Conservation (phyloP, 1,140 invertebrate genomes). For the Lanistes nyassanus region DNA sequence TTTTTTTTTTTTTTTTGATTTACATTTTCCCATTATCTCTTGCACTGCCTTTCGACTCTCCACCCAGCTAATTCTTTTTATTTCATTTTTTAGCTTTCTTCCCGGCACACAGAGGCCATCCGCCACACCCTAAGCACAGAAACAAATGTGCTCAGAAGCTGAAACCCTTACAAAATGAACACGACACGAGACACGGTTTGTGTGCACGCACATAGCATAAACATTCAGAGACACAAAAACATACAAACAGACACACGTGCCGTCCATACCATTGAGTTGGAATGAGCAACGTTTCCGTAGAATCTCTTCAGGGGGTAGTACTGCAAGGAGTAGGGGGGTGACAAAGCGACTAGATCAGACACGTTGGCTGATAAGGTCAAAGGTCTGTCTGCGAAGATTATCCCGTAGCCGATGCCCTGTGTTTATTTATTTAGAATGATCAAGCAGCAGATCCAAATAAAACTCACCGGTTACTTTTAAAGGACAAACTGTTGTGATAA, state of each 20-base stretch:
- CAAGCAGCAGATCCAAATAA: background rate
- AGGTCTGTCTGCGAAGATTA: slow-evolving; percentile 8
- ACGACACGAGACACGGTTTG: no score
- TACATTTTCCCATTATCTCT: no score
- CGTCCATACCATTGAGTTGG: slow-evolving; percentile 32
- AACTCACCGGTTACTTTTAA: background rate
- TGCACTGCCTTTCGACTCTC: no score
- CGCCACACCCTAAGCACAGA: background rate
- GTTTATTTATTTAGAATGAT: background rate
- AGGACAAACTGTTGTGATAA: background rate
- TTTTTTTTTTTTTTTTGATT: no score
- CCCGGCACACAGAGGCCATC: background rate
- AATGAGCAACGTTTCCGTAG: slow-evolving; percentile 46
- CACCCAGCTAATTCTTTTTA: no score
- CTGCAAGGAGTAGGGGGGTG: slow-evolving; percentile 20
- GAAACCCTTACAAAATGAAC: background rate
- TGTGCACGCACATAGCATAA: no score
- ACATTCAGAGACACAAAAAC: slow-evolving; percentile 19
- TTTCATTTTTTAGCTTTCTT: no score
- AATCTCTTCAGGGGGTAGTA: slow-evolving; percentile 36
- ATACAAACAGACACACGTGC: slow-evolving; percentile 23
- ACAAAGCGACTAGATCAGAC: background rate
- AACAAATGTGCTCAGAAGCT: background rate
- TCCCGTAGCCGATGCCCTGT: background rate
- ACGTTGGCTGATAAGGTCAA: background rate